Base-by-base conservation (phyloP, 1,140 invertebrate species). In the Microplitis demolitor region DNA sequence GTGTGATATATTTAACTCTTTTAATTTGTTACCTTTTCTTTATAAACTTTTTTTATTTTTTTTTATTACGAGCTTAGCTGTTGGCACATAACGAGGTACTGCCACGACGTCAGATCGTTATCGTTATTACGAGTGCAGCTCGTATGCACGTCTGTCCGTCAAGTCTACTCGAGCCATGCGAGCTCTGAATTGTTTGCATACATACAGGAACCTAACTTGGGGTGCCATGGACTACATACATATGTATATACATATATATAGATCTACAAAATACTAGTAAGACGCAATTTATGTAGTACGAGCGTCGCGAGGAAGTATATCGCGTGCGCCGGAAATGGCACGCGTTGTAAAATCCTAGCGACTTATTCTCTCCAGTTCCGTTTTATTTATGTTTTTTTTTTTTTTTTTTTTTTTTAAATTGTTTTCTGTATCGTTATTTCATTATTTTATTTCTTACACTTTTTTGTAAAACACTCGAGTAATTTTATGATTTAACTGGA, bases 321-420 rank as follows among this genome's bases (percentile, higher is more conserved):
- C 77, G 80, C 79, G 79, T 79, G 79, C 78, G 74, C 79, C 77
- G 82, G 78, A 83, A 83, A 81, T 76, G 74, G 35, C 66, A 75
- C 72, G 74, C 79, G 77, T 77, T 79, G 79, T 80, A 80, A 80
- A 80, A 78, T 79, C 77, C 73, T 56, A 24, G 50, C 16, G 56
- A 37, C 6, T 71, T 68, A 31, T 71, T 58, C 50, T n/a, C 63
- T 63, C 56, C 54, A 16, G 34, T 69, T 69, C 58, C n/a, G 54
- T 69, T 35, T 11, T 34, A 14, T 71, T 71, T 6, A 31, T 53
- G 35, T 56, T 54, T 54, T 35, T 61, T 31, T 53, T 35, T 61
- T 31, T 53, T 13, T 33, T 69, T 69, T 39, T 64, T 39, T 34
- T 16, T 8, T 51, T n/a, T 34, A 13, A n/a, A 33, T n/a, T 4